Evolutionary conservation across 2,113 vertebrate species (phyloP), one percentile per base, ranked within the genome.

Genomic region (Nicator chloris): DNA sequence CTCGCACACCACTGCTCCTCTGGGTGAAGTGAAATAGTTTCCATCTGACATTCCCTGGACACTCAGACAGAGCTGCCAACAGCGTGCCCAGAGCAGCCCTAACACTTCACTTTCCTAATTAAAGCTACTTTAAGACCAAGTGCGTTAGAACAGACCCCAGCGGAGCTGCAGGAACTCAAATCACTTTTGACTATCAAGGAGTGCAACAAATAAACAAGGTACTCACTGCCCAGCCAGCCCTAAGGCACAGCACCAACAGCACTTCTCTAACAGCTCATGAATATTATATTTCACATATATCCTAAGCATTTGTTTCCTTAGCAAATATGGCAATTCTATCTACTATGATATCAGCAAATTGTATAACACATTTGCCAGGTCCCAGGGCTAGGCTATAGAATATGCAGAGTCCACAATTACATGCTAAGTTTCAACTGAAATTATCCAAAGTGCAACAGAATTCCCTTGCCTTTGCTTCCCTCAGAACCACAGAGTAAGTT

Each of bases 371-470:
- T 15, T 53, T 39, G 40, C 26, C 72, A 44, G 75, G 16, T 60
- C 40, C 47, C 14, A 35, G 6, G 24, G 61, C 30, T 54, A 44
- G 5, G 14, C 39, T 66, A 15, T 0, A 21, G 24, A 39, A 39
- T 1, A 81, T 1, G 27, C 33, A 42, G 45, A 81, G 39, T 24
- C 73, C 33, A 61, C 45, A 54, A 49, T 18, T 4, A 3, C 3
- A 10, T 16, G 57, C 37, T 78, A 56, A 91, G 94, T 96, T 91
- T 66, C 69, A 61, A 28, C 33, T 22, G n/a, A 53, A 86, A 86
- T 82, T 31, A 86, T 23, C 8, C 7, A 0, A 56, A 68, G 78
- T 9, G 21, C 56, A 18, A 73, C 15, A 92, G 60, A 93, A 69
- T 60, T 76, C 71, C 73, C 60, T 53, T 23, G 31, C 40, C 64